These are phyloP conservation scores for Eristalis tenax DNA, from an alignment of 2,888 invertebrate genomes.

Conservation along the genomic window DNA sequence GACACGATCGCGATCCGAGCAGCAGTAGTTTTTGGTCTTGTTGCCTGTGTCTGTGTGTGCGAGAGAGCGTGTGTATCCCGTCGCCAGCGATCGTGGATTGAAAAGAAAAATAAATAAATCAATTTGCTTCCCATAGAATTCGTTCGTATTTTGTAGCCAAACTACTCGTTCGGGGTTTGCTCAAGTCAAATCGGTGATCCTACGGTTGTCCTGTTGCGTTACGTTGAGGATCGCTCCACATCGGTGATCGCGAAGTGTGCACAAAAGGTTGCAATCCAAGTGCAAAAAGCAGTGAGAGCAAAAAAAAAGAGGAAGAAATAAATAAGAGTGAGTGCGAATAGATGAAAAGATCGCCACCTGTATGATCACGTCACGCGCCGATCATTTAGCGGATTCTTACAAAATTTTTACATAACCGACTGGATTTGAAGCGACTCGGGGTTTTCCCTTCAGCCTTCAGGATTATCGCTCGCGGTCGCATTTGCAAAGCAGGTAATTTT, in stretches of 20 bases:
- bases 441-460: conserved; percentile 52
- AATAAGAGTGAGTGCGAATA: conserved; percentile 37
- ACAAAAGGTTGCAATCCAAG: background rate
- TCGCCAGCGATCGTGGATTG: conserved; percentile 41
- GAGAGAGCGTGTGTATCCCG: conserved; percentile 42
- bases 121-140: conserved; percentile 11
- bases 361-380: conserved; percentile 38
- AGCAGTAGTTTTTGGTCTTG: conserved; percentile 54
- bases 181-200: background rate
- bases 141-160: background rate
- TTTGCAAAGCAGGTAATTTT: conserved; percentile 54
- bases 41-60: conserved; percentile 31
- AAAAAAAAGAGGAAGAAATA: conserved; percentile 1
- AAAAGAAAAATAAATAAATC: conserved; percentile 38
- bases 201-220: conserved; percentile 4
- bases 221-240: conserved; percentile 12
- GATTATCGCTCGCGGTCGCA: conserved; percentile 40
- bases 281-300: background rate
- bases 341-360: conserved; percentile 23
- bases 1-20: conserved; percentile 65
- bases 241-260: background rate
- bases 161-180: background rate
- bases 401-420: conserved; percentile 50
- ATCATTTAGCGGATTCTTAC: conserved; percentile 47
- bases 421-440: conserved; percentile 20